These are phyloP conservation scores for Erethizon dorsatum DNA, from an alignment of 2,797 vertebrate genomes.

Conservation along the genomic window DNA sequence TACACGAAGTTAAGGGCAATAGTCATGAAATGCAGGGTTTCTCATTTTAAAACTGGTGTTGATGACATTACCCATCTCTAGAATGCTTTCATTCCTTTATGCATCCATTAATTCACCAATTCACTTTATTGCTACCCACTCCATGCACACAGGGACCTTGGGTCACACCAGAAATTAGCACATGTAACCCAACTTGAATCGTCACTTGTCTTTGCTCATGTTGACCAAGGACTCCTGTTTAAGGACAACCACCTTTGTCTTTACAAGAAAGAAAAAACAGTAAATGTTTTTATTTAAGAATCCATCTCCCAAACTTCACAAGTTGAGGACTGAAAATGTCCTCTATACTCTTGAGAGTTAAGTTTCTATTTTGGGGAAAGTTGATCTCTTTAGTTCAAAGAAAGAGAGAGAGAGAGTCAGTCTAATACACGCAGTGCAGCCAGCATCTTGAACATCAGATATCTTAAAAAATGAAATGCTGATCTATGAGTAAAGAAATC, in stretches of 20 bases:
- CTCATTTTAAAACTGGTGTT: not conserved
- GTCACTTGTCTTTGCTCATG: not conserved
- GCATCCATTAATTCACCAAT: too few species aligned
- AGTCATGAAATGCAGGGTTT: not conserved
- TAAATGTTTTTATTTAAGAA: not conserved
- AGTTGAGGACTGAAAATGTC: not conserved
- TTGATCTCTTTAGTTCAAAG: slow-evolving; percentile 75
- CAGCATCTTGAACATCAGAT: slow-evolving; percentile 77
- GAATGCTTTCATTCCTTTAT: not conserved
- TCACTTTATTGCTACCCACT: fast-evolving
- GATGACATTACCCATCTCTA: not conserved
- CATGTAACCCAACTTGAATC: not conserved
- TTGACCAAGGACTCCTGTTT: not conserved
- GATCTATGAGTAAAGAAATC: slow-evolving; percentile 81
- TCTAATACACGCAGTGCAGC: not conserved
- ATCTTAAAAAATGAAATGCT: slow-evolving; percentile 71
- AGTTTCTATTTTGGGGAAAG: slow-evolving; percentile 66
- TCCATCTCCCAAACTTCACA: not conserved
- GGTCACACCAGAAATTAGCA: not conserved
- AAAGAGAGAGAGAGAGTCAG: slow-evolving; percentile 35
- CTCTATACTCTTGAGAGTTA: not conserved
- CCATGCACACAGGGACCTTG: fast-evolving
- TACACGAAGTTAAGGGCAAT: not conserved
- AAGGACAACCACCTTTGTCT: not conserved
- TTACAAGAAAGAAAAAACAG: not conserved